A percentile compares a stretch with the other conserved stretches of the same genome.
Conservation (phyloP, 1,140 invertebrate species). For the Pogonomyrmex californicus region DNA sequence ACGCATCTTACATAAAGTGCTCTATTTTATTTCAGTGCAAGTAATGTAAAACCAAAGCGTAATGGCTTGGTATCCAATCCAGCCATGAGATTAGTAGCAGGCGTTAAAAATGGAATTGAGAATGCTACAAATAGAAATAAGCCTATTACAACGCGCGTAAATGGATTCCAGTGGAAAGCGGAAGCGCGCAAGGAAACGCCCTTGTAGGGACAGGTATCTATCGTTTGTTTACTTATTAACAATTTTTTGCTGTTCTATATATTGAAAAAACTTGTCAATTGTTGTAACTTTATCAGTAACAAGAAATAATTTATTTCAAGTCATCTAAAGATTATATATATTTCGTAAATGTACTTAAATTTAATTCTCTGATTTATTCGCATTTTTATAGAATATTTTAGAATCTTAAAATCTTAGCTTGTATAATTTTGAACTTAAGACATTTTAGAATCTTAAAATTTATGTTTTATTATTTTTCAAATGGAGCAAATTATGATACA, state of each 20-base stretch:
- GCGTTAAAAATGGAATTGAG: conserved; percentile 91
- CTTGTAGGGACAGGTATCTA: conserved; percentile 84
- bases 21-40: conserved; percentile 79
- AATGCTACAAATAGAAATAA: conserved; percentile 87
- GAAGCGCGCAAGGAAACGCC: conserved; percentile 86
- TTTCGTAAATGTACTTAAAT: not conserved
- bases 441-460: not conserved
- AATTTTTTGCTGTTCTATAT: not conserved
- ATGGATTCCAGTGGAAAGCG: conserved; percentile 86
- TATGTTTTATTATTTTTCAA: conserved; percentile 4
- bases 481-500: not conserved
- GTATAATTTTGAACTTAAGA: not conserved
- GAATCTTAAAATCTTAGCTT: not conserved
- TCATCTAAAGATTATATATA: conserved; percentile 5
- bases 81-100: conserved; percentile 91
- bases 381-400: not conserved
- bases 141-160: conserved; percentile 85
- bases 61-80: conserved; percentile 97
- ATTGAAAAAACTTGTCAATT: not conserved
- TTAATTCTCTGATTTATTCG: not conserved
- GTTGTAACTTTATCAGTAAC: not conserved
- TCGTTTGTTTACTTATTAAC: conserved; percentile 6
- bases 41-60: conserved; percentile 90
- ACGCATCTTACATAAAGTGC: not conserved
- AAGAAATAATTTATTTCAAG: not conserved